Evolutionary conservation across 35 echinoderm and acorn worm genomes (phyloP).

Genomic region (Diadema setosum): DNA sequence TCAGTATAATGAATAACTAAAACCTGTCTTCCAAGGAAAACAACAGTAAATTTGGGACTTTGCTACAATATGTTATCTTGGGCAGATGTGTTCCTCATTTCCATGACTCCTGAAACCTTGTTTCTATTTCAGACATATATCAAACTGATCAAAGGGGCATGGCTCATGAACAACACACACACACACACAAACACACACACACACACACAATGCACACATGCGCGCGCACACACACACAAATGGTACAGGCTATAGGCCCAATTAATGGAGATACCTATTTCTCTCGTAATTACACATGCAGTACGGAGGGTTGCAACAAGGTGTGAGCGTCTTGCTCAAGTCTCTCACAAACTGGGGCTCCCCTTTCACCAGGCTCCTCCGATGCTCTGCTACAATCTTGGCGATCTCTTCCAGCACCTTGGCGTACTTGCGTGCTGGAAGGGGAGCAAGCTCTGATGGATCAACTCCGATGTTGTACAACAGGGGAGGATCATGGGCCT

Average conservation of each 20-base stretch:
- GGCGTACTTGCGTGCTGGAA: constrained; percentile 1
- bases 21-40: too few relatives aligned
- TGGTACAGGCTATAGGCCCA: neutral
- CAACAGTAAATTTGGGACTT: too few relatives aligned
- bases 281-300: constrained; percentile 81
- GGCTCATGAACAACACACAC: neutral
- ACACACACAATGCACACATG: neutral
- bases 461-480: constrained; percentile 70
- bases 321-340: neutral
- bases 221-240: neutral
- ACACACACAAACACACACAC: neutral
- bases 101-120: neutral
- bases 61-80: too few relatives aligned
- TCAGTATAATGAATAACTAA: too few relatives aligned
- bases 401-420: constrained; percentile 21
- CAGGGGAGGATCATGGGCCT: constrained; percentile 57
- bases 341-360: constrained; percentile 18
- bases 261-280: neutral
- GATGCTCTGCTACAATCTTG: constrained; percentile 19
- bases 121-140: neutral
- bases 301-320: constrained; percentile 97
- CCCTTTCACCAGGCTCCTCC: constrained; percentile 35
- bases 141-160: too few relatives aligned
- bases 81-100: neutral
- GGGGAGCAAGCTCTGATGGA: constrained; percentile 62